Base-by-base conservation (phyloP, 2,888 invertebrate genomes). In the Dorcus parallelipipedus region DNA sequence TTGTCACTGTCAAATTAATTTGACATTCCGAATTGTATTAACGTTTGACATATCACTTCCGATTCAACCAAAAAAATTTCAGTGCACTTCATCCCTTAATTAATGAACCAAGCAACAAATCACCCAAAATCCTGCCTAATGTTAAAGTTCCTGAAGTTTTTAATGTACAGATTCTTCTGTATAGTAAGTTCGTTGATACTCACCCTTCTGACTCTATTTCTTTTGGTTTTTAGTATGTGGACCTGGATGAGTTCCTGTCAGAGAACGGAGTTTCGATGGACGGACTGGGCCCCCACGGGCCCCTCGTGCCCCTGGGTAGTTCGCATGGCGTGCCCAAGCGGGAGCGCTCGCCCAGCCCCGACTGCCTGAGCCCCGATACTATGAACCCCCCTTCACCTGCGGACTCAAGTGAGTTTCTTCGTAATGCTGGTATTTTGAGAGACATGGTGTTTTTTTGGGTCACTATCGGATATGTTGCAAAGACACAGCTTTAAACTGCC, bases 161-260 rank as follows among this genome's bases (percentile, higher is more conserved):
- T 42, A 14, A 42, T 14, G 14, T 17, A 42, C 14, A 42, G 17
- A 7, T 42, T 10, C 10, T 42, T 14, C 41, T 26, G 9, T 50
- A 38, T 39, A 56, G 45, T 42, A 50, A 49, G 41, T 20, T 8
- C 17, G 26, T 49, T 33, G 26, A 4, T 52, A 2, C 20, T 20
- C 20, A 20, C 20, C 20, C 26, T 33, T 33, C 26, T 33, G 26
- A 33, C 1, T 33, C 1, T 7, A 33, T 33, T 55, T n/a, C 41
- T 50, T 39, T 56, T 50, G 8, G 3, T 68, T 83, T 85, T 69
- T 84, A 95, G 92, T 96, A 95, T 81, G 95, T 96, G 83, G 96
- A 96, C 83, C 84, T 97, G 82, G 96, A 97, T 82, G 96, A 96
- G 83, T 96, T 96, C 82, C 86, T 96, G 75, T 93, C 92, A 75